phyloP scores from a whole-genome alignment of 2,797 vertebrate species.

The Acomys russatus region DNA sequence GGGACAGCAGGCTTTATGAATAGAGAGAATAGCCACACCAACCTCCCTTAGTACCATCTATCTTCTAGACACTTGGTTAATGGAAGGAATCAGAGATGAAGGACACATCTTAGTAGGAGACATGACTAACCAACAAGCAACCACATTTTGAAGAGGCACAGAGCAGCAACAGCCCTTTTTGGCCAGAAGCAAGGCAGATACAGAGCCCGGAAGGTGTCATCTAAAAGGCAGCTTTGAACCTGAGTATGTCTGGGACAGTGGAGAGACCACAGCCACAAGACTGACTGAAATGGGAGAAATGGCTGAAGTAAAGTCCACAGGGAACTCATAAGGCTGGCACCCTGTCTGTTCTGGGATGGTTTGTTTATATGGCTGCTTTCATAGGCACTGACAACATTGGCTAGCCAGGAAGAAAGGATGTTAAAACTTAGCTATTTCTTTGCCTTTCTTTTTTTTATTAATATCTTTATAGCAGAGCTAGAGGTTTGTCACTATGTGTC shows the following conservation, averaged over 20 bases:
- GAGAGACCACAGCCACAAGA: neutral
- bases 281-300: neutral
- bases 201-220: neutral
- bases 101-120: neutral
- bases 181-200: neutral
- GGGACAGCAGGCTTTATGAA: neutral
- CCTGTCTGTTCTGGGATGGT: slow-evolving; percentile 23
- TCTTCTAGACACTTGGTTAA: neutral
- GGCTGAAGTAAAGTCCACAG: neutral
- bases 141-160: neutral
- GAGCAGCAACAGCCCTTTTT: neutral
- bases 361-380: slow-evolving; percentile 38
- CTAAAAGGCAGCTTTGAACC: slow-evolving; percentile 46
- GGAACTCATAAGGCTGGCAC: slow-evolving; percentile 9
- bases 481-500: slow-evolving; percentile 63
- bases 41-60: neutral
- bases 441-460: slow-evolving; percentile 31
- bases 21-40: neutral
- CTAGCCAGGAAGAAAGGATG: slow-evolving; percentile 59
- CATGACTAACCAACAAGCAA: neutral
- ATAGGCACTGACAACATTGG: slow-evolving; percentile 56
- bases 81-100: neutral
- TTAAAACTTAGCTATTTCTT: slow-evolving; percentile 62
- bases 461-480: slow-evolving; percentile 65
- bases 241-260: neutral